phyloP scores from a whole-genome alignment of 2,113 vertebrate species.

The Fukomys damarensis region DNA sequence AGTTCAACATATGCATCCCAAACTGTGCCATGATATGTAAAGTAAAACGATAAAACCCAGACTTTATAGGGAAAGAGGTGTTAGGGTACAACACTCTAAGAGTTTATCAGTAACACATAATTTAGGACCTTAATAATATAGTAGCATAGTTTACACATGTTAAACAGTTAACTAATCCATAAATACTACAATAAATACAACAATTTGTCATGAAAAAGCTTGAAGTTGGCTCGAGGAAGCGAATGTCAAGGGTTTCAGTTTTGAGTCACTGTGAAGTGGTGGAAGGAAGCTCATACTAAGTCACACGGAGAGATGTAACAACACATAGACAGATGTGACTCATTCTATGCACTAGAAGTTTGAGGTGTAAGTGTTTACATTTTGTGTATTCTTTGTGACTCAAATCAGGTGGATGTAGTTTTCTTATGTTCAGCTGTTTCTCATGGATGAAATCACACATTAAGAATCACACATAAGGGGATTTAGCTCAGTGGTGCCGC shows the following conservation, averaged over 20 bases:
- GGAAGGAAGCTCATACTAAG: background rate
- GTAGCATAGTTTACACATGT: background rate
- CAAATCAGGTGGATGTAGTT: background rate
- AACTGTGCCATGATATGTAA: background rate
- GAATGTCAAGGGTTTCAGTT: conserved; percentile 25
- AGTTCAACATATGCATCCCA: background rate
- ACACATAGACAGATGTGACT: background rate
- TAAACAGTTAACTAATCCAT: conserved; percentile 5
- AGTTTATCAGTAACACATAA: background rate
- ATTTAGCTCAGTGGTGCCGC: too few species aligned
- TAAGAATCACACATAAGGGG: background rate
- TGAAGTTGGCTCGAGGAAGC: background rate
- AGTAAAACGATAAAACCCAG: background rate
- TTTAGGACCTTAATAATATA: background rate
- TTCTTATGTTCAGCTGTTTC: background rate
- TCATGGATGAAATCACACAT: conserved; percentile 29
- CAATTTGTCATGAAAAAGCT: background rate
- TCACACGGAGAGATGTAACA: conserved; percentile 24
- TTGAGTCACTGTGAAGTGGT: background rate
- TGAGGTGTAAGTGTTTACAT: background rate
- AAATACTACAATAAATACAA: background rate
- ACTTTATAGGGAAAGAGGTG: background rate
- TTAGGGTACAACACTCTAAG: background rate
- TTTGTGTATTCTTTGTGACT: conserved; percentile 8
- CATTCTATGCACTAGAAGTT: background rate